Base-by-base conservation (phyloP, 2,113 vertebrate species). In the Hemiprocne comata region DNA sequence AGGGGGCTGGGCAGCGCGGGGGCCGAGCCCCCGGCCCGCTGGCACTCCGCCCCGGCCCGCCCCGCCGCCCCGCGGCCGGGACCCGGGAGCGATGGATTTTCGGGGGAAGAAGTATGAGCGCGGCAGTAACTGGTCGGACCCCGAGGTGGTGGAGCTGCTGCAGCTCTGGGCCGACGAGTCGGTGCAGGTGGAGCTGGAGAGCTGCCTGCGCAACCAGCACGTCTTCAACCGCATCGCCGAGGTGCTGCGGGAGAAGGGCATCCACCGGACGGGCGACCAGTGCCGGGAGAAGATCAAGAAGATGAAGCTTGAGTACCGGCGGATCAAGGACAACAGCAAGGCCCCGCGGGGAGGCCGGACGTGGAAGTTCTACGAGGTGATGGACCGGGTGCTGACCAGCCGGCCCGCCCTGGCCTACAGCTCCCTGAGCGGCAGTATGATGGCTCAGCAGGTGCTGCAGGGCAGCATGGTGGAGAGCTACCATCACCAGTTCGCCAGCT, bases 231-330 rank as follows among this genome's bases (percentile, higher is more conserved):
- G 98, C 81, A 99, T 99, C 34, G 98, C 98, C 0, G 98, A 98
- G 91, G 97, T 98, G 65, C 85, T 99, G 96, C 97, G 98, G 23
- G 98, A 98, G 33, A 99, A 98, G 92, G 98, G 99, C 67, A 98
- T 98, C 93, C 98, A 98, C 85, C 98, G 98, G 24, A 99, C 98
- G 2, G 98, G 98, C 2, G 98, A 98, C 92, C 98, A 99, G 96
- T 98, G 98, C 96, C 95, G 98, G 36, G 99, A 99, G 97, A 99
- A 99, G 96, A 99, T 99, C 86, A 99, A 99, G 82, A 99, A 99
- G 96, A 99, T 99, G 98, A 99, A 99, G 96, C 97, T 99, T 94
- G 99, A 99, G 75, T 99, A 99, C 81, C 98, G 99, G 5, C 97
- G 98, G 34, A 98, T 99, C 55, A 99, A 99, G 83, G 99, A 99